A percentile compares a stretch with the other conserved stretches of the same genome.
These are phyloP conservation scores for Bolinopsis microptera DNA, from an alignment of 37 sponge, comb jelly and placozoan species.

Conservation along the genomic window DNA sequence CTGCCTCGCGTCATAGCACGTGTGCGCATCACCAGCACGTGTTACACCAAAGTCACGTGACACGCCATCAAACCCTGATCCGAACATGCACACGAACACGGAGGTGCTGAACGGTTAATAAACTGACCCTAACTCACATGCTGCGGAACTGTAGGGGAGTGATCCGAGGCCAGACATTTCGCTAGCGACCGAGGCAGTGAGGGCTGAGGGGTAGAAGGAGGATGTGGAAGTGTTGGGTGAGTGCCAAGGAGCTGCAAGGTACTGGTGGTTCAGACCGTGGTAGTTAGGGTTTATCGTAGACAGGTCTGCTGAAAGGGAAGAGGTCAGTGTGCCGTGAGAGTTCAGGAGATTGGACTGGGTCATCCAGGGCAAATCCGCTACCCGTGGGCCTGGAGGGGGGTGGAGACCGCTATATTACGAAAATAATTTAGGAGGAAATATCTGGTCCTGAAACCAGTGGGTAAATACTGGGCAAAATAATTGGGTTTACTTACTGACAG, in stretches of 20 bases:
- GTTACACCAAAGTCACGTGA: not conserved
- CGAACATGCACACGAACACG: conserved; percentile 10
- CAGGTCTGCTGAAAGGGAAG: conserved; percentile 30
- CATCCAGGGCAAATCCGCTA: too few species aligned
- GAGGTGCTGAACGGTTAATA: not conserved
- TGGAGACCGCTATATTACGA: too few species aligned
- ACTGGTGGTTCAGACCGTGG: conserved; percentile 65
- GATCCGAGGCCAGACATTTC: not conserved
- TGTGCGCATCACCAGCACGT: not conserved
- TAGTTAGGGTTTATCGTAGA: conserved; percentile 43
- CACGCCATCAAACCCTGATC: not conserved
- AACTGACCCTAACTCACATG: conserved; percentile 62
- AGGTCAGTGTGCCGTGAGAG: not conserved
- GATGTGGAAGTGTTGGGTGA: not conserved
- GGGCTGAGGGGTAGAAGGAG: conserved; percentile 48
- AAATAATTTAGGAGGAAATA: too few species aligned
- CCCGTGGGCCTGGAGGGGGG: too few species aligned
- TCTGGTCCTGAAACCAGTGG: too few species aligned
- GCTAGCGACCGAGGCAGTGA: conserved; percentile 8
- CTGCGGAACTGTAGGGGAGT: conserved; percentile 13
- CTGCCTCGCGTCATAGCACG: too few species aligned
- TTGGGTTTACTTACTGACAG: conserved; percentile 38
- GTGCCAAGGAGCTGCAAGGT: conserved; percentile 10
- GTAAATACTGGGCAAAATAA: too few species aligned
- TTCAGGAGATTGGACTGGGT: too few species aligned